Percentiles rank a stretch among this genome's conserved stretches.
These are phyloP conservation scores for Drosophila obscura DNA, from an alignment of 1,140 invertebrate species.

Conservation along the genomic window DNA sequence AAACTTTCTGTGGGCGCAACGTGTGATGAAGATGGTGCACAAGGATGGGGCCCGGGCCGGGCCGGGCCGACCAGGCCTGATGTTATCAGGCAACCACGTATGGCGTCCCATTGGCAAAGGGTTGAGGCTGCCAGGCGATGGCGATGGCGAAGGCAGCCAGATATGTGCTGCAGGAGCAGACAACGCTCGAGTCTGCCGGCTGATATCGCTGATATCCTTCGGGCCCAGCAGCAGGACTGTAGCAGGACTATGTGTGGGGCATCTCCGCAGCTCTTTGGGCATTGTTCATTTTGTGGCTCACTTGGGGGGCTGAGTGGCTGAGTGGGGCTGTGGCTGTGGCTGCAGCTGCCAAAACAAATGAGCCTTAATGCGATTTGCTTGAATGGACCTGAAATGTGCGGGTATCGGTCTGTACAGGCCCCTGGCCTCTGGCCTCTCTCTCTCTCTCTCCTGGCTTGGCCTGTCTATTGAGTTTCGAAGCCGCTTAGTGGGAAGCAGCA, in stretches of 20 bases:
- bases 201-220: too few relatives aligned
- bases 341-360: slow-evolving; percentile 83
- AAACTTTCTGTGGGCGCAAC: slow-evolving; percentile 45
- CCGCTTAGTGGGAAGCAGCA: slow-evolving; percentile 70
- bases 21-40: slow-evolving; percentile 40
- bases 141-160: slow-evolving; percentile 15
- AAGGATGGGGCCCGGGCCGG: not conserved
- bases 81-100: slow-evolving; percentile 66
- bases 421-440: too few relatives aligned
- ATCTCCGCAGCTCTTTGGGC: too few relatives aligned
- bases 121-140: too few relatives aligned
- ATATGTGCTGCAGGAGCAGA: slow-evolving; percentile 26
- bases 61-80: slow-evolving; percentile 7
- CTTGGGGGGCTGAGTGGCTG: too few relatives aligned
- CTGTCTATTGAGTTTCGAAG: slow-evolving; percentile 42
- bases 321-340: not conserved
- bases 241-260: too few relatives aligned
- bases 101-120: slow-evolving; percentile 30
- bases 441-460: slow-evolving; percentile 8
- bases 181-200: too few relatives aligned
- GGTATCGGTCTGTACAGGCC: slow-evolving; percentile 5
- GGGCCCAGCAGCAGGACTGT: too few relatives aligned
- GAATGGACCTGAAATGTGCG: slow-evolving; percentile 61
- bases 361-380: slow-evolving; percentile 79
- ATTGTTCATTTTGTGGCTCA: not conserved